A percentile compares a stretch with the other conserved stretches of the same genome.
Conservation (phyloP, 2,113 vertebrate genomes). For the Oryzias melastigma region DNA sequence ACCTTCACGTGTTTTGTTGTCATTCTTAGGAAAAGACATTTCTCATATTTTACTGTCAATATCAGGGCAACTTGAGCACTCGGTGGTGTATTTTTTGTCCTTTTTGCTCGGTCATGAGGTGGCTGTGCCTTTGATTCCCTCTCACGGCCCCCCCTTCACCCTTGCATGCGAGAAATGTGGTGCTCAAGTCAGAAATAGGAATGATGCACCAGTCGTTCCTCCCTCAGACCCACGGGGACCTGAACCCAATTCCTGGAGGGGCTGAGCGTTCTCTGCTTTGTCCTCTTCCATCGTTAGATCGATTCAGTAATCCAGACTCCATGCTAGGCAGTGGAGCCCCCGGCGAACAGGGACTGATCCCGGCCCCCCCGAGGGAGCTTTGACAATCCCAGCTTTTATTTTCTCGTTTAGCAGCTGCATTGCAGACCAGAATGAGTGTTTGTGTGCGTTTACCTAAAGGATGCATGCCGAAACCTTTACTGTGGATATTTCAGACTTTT, state of each 20-base stretch:
- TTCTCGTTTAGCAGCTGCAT: conserved; percentile 37
- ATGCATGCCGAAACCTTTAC: conserved; percentile 20
- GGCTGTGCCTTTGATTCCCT: conserved; percentile 72
- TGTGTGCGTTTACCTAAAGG: conserved; percentile 19
- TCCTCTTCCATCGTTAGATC: conserved; percentile 64
- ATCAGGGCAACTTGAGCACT: conserved; percentile 56
- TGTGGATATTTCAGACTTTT: conserved; percentile 7
- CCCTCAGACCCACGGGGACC: conserved; percentile 45
- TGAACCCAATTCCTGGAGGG: conserved; percentile 65
- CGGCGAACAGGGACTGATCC: conserved; percentile 24
- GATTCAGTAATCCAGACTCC: conserved; percentile 61
- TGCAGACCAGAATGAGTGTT: conserved; percentile 21
- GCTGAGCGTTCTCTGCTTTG: conserved; percentile 58
- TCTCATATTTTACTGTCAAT: conserved; percentile 28
- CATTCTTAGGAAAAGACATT: conserved; percentile 29
- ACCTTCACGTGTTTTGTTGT: conserved; percentile 36
- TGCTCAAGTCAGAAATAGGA: conserved; percentile 72
- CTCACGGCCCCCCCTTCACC: conserved; percentile 38
- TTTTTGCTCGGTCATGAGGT: conserved; percentile 65
- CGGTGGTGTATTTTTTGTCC: conserved; percentile 30
- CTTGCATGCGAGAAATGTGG: conserved; percentile 66
- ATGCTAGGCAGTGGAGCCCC: conserved; percentile 52
- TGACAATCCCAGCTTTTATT: conserved; percentile 61
- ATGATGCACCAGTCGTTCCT: conserved; percentile 56
- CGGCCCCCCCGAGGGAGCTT: conserved; percentile 41